Percentiles rank a stretch among this genome's conserved stretches.
phyloP scores from a whole-genome alignment of 1,140 invertebrate species.

The Nasonia giraulti region DNA sequence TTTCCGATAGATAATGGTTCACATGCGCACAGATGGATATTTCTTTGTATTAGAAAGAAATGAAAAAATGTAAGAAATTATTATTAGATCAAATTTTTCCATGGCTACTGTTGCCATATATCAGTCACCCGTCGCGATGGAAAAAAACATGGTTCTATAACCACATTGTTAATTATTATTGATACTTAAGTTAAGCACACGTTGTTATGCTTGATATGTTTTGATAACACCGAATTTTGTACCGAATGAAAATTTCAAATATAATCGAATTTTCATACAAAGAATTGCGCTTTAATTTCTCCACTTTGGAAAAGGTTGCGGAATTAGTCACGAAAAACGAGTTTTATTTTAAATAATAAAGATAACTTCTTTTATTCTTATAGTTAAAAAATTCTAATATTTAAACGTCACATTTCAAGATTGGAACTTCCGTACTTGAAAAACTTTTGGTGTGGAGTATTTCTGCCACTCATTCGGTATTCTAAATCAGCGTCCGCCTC shows the following conservation, averaged over 20 bases:
- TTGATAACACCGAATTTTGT: neutral
- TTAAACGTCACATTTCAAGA: conserved; percentile 49
- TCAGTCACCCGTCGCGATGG: neutral
- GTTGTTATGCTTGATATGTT: neutral
- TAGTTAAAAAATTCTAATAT: conserved; percentile 41
- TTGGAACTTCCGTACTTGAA: conserved; percentile 39
- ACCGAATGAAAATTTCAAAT: neutral
- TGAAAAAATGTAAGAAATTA: too few species aligned
- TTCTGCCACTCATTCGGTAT: conserved; percentile 57
- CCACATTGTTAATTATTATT: neutral
- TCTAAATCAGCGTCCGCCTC: conserved; percentile 82
- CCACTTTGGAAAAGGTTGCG: neutral
- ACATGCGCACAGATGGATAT: too few species aligned
- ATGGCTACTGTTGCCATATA: too few species aligned
- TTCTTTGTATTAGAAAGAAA: too few species aligned
- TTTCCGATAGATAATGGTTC: too few species aligned
- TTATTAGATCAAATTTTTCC: too few species aligned
- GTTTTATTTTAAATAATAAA: conserved; percentile 48
- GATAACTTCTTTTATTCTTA: conserved; percentile 48
- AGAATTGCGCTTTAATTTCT: neutral
- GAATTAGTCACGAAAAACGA: neutral
- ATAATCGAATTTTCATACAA: neutral
- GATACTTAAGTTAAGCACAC: neutral
- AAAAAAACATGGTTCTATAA: neutral
- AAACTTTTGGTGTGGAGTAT: conserved; percentile 40